Evolutionary conservation across 2,113 vertebrate genomes (phyloP).

Genomic region (Amphiprion ocellaris): DNA sequence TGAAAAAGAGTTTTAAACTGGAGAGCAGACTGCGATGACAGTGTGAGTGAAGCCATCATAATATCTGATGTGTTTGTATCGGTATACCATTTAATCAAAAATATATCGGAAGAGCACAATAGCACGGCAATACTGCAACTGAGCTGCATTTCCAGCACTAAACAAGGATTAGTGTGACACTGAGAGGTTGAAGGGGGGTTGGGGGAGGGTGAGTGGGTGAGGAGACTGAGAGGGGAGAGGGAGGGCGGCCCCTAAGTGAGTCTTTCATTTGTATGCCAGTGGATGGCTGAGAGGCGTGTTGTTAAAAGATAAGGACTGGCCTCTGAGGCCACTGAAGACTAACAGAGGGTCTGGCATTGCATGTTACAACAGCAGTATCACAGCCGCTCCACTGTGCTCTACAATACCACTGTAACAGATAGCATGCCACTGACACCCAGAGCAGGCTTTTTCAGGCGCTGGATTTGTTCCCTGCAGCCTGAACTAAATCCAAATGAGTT

Average conservation of each 20-base stretch:
- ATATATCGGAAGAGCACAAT: conserved; percentile 58
- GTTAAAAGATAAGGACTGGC: conserved; percentile 85
- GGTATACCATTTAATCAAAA: conserved; percentile 58
- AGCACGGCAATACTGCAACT: conserved; percentile 27
- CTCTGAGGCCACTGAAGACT: conserved; percentile 79
- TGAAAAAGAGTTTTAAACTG: conserved; percentile 24
- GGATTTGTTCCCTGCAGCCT: conserved; percentile 38
- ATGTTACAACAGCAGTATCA: conserved; percentile 75
- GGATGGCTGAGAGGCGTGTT: conserved; percentile 82
- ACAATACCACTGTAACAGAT: conserved; percentile 77
- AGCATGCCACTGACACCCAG: conserved; percentile 58
- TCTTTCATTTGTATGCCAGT: conserved; percentile 84
- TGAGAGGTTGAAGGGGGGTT: conserved; percentile 50
- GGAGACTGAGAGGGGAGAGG: conserved; percentile 37
- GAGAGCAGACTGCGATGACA: conserved; percentile 16
- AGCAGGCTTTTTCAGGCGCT: conserved; percentile 29
- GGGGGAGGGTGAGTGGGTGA: conserved; percentile 12
- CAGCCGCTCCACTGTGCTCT: conserved; percentile 69
- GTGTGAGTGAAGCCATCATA: conserved; percentile 45
- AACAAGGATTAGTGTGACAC: conserved; percentile 80
- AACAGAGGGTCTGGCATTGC: conserved; percentile 75
- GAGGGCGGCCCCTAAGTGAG: conserved; percentile 76
- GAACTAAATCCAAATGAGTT: conserved; percentile 59
- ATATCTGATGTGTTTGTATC: conserved; percentile 47
- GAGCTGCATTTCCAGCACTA: conserved; percentile 61